Base-by-base conservation (phyloP, 2,113 vertebrate genomes). In the Apaloderma vittatum region DNA sequence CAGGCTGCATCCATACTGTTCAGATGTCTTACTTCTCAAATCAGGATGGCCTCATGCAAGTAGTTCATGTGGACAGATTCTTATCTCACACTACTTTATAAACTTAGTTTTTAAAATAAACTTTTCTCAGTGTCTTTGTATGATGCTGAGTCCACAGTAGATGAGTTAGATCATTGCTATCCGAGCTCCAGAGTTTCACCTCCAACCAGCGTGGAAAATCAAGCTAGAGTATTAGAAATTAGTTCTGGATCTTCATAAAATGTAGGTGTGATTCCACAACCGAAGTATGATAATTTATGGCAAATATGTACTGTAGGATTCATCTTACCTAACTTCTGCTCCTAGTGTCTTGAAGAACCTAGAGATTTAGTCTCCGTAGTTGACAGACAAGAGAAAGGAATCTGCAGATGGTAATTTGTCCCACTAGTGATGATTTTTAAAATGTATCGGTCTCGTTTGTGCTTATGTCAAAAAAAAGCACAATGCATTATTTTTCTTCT, bases 1-100 rank as follows among this genome's bases (percentile, higher is more conserved):
- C 5, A 46, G 11, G 11, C 4, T 27, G 7, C 4, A 18, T 34
- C 49, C 4, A 0, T 12, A 27, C 18, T 26, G 8, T 57, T 52
- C 88, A 37, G 72, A 74, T 6, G 4, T n/a, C 71, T 72, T 54
- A 59, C 5, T 12, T 75, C 51, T 37, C 57, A 48, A 54, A 76
- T 43, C 45, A 71, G 37, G 26, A 30, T 51, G 19, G 16, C 22
- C 13, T 82, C 26, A 66, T 67, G 59, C 40, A 77, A 67, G 24
- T 27, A 73, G 22, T 34, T n/a, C 17, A 18, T 32, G 32, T 43
- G 34, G 46, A 57, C 15, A 23, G 9, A 8, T 68, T 29, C 9
- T 22, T 91, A 4, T 23, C 29, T 79, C 1, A 0, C 7, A 12
- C 9, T 52, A 36, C 21, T 61, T 66, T 40, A 29, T 46, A 30